A percentile compares a stretch with the other conserved stretches of the same genome.
These are phyloP conservation scores for Lithobates sylvaticus DNA, from an alignment of 2,797 vertebrate species.

Conservation along the genomic window DNA sequence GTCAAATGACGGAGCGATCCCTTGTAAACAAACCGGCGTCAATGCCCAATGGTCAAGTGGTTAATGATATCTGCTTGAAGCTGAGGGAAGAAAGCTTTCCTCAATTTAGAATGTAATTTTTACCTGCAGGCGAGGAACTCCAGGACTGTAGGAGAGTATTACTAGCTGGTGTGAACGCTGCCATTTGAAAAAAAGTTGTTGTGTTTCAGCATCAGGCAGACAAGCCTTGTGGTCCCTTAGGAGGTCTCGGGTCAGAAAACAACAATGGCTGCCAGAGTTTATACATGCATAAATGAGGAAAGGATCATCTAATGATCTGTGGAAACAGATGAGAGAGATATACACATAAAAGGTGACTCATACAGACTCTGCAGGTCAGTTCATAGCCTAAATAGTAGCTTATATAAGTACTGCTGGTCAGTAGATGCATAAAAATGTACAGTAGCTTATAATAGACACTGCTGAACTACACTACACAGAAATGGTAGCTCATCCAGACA, in stretches of 20 bases:
- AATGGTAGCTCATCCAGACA: no score
- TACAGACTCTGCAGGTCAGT: no score
- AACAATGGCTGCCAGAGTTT: conserved; percentile 90
- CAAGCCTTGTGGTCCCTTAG: conserved; percentile 96
- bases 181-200: conserved; percentile 94
- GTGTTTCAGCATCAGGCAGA: conserved; percentile 76
- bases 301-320: conserved; percentile 93
- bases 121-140: conserved; percentile 86
- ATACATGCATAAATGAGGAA: conserved; percentile 93
- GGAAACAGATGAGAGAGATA: background rate
- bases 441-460: no score
- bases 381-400: no score
- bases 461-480: no score
- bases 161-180: conserved; percentile 92
- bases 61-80: no score
- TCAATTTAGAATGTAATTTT: conserved; percentile 38
- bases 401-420: no score
- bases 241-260: conserved; percentile 90
- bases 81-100: no score
- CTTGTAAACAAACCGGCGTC: no score
- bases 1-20: no score
- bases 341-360: background rate
- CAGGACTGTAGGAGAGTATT: conserved; percentile 62
- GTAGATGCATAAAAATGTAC: no score
- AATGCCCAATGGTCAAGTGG: no score